Evolutionary conservation across 2,113 vertebrate species (phyloP), one percentile per base, ranked within the genome.

Genomic region (Mustela lutreola): DNA sequence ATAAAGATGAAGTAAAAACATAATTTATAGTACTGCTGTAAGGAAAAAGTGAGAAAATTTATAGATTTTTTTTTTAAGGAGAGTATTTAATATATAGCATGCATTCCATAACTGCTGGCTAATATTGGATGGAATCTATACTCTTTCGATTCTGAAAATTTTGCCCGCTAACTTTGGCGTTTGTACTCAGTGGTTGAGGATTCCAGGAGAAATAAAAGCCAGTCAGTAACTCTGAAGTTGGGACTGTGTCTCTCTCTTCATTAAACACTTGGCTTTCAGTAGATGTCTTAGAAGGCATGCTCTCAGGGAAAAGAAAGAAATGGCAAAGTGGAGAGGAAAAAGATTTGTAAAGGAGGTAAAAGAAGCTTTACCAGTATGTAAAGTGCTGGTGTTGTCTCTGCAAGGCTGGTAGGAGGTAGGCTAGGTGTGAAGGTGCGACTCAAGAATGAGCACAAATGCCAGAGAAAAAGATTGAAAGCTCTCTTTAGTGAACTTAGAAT

Each of bases 401-500:
- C 50, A 75, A 28, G 15, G 36, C 65, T 10, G 14, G 73, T 0
- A 36, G 39, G 48, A 76, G 42, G 65, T 19, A 75, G 53, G n/a
- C 36, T 26, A 88, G 48, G 42, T 87, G n/a, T 71, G 62, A 75
- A 73, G 63, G 3, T 28, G 39, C 26, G 78, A 4, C 70, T 31
- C 84, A 60, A 0, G 91, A 45, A 94, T 91, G 33, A 91, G 50
- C 92, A 92, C 58, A 97, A 48, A 97, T 96, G 81, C 4, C 11
- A 96, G 76, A 65, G 56, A 31, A 31, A 94, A 45, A 24, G 90
- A 90, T 0, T 70, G 78, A 70, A 11, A 75, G 60, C 60, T 70
- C 71, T 26, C 88, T 58, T 18, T 3, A 28, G 90, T 1, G 0
- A 95, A 95, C 85, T 89, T 71, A 86, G 80, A 91, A 81, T 60